Evolutionary conservation across 2,797 vertebrate genomes (phyloP).

Genomic region (Parotocinclus haroldoi): DNA sequence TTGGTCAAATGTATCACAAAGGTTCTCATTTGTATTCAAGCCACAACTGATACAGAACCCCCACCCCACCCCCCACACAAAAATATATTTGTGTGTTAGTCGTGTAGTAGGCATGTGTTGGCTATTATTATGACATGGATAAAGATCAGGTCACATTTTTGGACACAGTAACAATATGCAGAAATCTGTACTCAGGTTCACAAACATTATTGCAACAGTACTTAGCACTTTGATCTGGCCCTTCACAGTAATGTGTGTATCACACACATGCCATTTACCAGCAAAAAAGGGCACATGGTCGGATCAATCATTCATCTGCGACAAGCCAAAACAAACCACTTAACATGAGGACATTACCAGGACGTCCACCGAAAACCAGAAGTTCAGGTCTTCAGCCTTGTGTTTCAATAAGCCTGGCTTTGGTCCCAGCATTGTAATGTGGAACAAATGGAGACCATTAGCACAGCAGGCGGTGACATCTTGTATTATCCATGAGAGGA

Average conservation of each 20-base stretch:
- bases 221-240: too few species aligned
- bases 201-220: too few species aligned
- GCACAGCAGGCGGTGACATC: constrained; percentile 41
- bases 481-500: constrained; percentile 34
- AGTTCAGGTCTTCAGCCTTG: neutral
- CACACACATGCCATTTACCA: constrained; percentile 35
- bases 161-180: neutral
- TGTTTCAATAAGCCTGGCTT: constrained; percentile 17
- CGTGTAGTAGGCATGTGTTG: neutral
- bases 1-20: neutral
- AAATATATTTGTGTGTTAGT: too few species aligned
- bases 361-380: constrained; percentile 46
- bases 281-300: constrained; percentile 32
- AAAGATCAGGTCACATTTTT: neutral
- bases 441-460: constrained; percentile 43
- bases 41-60: neutral
- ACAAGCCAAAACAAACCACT: constrained; percentile 47
- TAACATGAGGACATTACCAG: constrained; percentile 40
- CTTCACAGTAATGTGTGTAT: constrained; percentile 10
- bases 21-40: neutral
- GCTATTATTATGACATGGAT: constrained; percentile 1
- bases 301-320: constrained; percentile 36
- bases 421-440: constrained; percentile 33
- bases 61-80: too few species aligned
- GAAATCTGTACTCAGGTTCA: neutral